These are phyloP conservation scores for Argyrosomus japonicus DNA, from an alignment of 2,113 vertebrate species.

Conservation along the genomic window DNA sequence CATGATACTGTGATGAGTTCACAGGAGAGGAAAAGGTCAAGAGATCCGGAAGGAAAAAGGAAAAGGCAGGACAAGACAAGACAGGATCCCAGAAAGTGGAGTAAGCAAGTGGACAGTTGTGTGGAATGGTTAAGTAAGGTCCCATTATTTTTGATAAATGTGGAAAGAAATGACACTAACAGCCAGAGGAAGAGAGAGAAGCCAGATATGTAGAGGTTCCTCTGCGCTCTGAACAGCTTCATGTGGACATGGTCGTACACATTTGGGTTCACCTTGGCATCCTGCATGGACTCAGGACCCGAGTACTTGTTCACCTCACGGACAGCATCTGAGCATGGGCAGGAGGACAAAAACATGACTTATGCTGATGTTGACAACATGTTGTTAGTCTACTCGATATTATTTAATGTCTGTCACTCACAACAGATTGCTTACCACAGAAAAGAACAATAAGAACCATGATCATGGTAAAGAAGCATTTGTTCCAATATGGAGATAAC, in stretches of 20 bases:
- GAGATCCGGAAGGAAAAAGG: neutral
- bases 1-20: slow-evolving; percentile 79
- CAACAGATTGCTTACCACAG: slow-evolving; percentile 83
- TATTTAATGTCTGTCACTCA: neutral
- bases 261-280: slow-evolving; percentile 77
- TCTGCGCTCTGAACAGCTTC: slow-evolving; percentile 97
- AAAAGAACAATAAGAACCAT: slow-evolving; percentile 93
- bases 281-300: slow-evolving; percentile 71
- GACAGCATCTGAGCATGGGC: slow-evolving; percentile 87
- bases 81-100: neutral
- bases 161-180: slow-evolving; percentile 83
- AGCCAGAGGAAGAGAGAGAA: slow-evolving; percentile 98
- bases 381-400: neutral
- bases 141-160: neutral
- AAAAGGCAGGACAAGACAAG: neutral
- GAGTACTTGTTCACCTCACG: slow-evolving; percentile 96
- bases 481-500: slow-evolving; percentile 92
- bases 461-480: slow-evolving; percentile 94
- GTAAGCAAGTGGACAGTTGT: neutral
- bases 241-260: slow-evolving; percentile 92
- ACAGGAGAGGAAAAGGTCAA: slow-evolving; percentile 12
- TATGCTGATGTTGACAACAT: neutral
- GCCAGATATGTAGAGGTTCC: slow-evolving; percentile 97
- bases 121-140: neutral
- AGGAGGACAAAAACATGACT: neutral